phyloP scores from a whole-genome alignment of 2,113 vertebrate species.

The Hemiscyllium ocellatum region DNA sequence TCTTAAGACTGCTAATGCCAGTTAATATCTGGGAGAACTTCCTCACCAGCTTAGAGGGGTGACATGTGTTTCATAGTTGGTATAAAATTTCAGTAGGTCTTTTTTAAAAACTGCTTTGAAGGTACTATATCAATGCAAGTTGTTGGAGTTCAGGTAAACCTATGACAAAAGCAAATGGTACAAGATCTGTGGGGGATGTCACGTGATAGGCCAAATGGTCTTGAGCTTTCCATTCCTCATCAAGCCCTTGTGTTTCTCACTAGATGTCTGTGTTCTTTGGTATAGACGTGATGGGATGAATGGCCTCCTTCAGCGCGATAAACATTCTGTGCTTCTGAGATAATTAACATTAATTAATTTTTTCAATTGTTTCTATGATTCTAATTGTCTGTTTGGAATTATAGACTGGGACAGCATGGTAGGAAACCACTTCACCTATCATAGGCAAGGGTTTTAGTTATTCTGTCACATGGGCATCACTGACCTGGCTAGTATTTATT shows the following conservation, averaged over 20 bases:
- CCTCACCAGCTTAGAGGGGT: neutral
- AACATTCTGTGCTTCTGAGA: no score
- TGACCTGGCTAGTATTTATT: no score
- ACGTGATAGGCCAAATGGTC: neutral
- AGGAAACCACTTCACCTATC: neutral
- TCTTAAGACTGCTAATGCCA: neutral
- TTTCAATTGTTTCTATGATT: neutral
- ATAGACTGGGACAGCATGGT: neutral
- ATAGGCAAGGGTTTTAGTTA: neutral
- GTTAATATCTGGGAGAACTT: neutral
- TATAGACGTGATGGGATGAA: no score
- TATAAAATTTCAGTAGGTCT: neutral
- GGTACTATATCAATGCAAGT: neutral
- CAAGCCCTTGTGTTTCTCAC: neutral
- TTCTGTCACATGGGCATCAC: no score
- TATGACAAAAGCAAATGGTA: neutral
- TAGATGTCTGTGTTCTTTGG: neutral
- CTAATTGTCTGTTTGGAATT: neutral
- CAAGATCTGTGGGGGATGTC: neutral
- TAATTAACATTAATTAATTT: neutral
- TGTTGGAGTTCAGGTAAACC: neutral
- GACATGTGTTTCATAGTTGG: neutral
- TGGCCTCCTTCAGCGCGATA: no score
- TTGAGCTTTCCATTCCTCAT: neutral
- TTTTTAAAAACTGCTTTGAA: neutral